Conservation (phyloP, 2,888 invertebrate species). For the Mesodorylaimus sp. region DNA sequence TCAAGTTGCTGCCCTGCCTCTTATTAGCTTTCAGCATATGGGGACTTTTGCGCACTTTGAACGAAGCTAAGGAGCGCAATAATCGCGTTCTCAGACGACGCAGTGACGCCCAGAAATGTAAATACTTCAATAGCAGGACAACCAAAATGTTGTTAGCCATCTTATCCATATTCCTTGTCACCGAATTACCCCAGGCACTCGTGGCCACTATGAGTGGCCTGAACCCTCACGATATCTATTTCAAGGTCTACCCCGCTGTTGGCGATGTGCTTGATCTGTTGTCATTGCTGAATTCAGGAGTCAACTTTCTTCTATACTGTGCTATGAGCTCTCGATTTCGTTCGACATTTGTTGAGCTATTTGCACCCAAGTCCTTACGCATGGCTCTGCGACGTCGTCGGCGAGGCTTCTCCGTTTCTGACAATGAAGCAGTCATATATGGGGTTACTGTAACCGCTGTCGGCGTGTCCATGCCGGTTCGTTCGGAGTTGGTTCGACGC, state of each 20-base stretch:
- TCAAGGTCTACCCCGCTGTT: not conserved
- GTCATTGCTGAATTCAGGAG: conserved; percentile 4
- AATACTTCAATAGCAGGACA: not conserved
- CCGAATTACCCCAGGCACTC: conserved; percentile 1
- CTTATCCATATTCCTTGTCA: conserved; percentile 2
- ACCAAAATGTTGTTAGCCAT: conserved; percentile 4
- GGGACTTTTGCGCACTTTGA: not conserved
- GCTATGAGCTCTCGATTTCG: conserved; percentile 3
- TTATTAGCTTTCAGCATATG: not conserved
- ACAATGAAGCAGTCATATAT: too few species aligned
- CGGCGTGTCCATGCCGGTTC: too few species aligned
- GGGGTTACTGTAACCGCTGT: too few species aligned
- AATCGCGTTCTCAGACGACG: not conserved
- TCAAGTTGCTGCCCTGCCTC: not conserved
- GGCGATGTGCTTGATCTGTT: conserved; percentile 4
- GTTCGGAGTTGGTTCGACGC: too few species aligned
- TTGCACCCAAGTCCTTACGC: too few species aligned
- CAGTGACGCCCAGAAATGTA: not conserved
- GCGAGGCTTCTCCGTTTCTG: too few species aligned
- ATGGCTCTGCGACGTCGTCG: too few species aligned
- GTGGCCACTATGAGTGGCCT: not conserved
- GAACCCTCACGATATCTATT: not conserved
- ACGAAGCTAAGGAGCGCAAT: not conserved
- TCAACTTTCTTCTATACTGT: conserved; percentile 5
- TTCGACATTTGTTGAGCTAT: not conserved